Base-by-base conservation (phyloP, 2,797 vertebrate species). In the Sebastes trivittatus region DNA sequence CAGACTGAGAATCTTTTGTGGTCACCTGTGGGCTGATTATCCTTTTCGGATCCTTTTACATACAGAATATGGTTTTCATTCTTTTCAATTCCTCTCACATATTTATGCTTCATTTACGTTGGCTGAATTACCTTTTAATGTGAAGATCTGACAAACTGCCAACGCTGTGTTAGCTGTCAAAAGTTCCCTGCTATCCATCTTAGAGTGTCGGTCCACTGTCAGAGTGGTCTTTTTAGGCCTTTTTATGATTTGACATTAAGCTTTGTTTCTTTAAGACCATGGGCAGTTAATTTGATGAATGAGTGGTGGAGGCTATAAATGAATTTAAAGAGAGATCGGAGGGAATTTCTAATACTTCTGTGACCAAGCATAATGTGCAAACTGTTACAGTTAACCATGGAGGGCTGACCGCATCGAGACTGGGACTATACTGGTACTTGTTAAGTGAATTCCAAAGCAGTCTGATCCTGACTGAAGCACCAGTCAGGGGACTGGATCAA, bases 241-340 rank as follows among this genome's bases (percentile, higher is more conserved):
- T 27, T 92, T 82, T 81, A 80, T 62, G 72, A 76, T 81, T 81
- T 80, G 46, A 70, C 68, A 56, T 76, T 25, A 49, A 74, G 58
- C 18, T 80, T 76, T 73, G 81, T 88, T 82, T 84, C 23, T 78
- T 67, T 81, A 75, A 73, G 49, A 85, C 23, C 54, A 54, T 54
- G 11, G 54, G 42, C 30, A 81, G 77, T 88, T 79, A 54, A 68
- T 84, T 55, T 90, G 75, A 91, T 85, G 62, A 87, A 93, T 85
- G 80, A 34, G 22, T 38, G 55, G 27, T 60, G 49, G 71, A 68
- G 64, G 46, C 80, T 75, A 70, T 89, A 82, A 89, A 90, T 87
- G 76, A 5, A 23, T 84, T 80, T n/a, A 75, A 73, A 38, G 71
- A 78, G 71, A 80, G 56, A 34, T 75, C 84, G 56, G 58, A 65